A percentile compares a stretch with the other conserved stretches of the same genome.
Conservation (phyloP, 1,140 invertebrate genomes). For the Spodoptera litura region DNA sequence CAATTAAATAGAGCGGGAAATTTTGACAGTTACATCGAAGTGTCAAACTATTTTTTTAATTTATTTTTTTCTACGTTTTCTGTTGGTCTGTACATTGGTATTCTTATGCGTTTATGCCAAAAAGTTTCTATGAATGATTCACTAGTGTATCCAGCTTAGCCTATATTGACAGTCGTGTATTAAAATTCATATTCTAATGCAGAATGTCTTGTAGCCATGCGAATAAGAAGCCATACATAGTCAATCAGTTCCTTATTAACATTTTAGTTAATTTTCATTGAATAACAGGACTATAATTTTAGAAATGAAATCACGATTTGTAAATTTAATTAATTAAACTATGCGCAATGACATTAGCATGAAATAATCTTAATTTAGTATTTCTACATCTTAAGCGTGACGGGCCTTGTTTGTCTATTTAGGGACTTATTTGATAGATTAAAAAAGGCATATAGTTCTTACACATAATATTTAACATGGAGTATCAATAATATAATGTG, state of each 20-base stretch:
- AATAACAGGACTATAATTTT: background rate
- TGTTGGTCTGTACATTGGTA: too few relatives aligned
- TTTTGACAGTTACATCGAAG: background rate
- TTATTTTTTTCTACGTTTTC: background rate
- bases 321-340: background rate
- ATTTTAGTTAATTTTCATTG: slow-evolving; percentile 6
- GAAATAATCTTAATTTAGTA: too few relatives aligned
- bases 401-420: too few relatives aligned
- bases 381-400: too few relatives aligned
- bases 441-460: too few relatives aligned
- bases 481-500: too few relatives aligned
- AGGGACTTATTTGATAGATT: too few relatives aligned
- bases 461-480: too few relatives aligned
- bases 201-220: slow-evolving; percentile 10
- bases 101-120: background rate
- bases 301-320: background rate
- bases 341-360: background rate
- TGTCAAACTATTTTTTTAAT: background rate
- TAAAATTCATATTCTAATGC: slow-evolving; percentile 11
- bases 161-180: background rate
- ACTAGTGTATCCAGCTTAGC: background rate
- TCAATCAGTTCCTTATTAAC: slow-evolving; percentile 18
- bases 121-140: slow-evolving; percentile 5
- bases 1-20: background rate
- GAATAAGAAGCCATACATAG: slow-evolving; percentile 14